These are phyloP conservation scores for Ophioderma brevispina DNA, from an alignment of 35 echinoderm and acorn worm species.

Conservation along the genomic window DNA sequence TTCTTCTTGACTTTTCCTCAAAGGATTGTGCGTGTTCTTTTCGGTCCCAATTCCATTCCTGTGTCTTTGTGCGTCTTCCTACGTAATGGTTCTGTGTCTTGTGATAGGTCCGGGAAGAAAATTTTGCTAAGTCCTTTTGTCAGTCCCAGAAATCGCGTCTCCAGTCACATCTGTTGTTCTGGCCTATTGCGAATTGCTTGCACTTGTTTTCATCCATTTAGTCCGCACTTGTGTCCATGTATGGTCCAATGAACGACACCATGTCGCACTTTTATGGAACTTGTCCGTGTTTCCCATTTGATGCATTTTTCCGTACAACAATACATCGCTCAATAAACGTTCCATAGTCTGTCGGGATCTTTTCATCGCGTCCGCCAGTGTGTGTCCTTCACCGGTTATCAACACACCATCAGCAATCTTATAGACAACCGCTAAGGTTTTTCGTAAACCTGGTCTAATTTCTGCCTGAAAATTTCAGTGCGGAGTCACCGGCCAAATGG, in stretches of 20 bases:
- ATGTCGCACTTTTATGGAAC: slow-evolving; percentile 40
- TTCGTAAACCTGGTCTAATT: slow-evolving; percentile 56
- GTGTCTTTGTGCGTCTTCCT: slow-evolving; percentile 53
- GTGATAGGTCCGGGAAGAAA: slow-evolving; percentile 59
- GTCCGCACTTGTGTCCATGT: slow-evolving; percentile 29
- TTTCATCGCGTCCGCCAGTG: slow-evolving; percentile 44
- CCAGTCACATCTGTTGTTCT: slow-evolving; percentile 30
- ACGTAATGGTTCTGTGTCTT: slow-evolving; percentile 33
- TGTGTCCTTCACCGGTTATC: slow-evolving; percentile 33
- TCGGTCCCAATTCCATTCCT: slow-evolving; percentile 35
- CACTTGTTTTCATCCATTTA: slow-evolving; percentile 58
- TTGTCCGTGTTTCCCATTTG: slow-evolving; percentile 22
- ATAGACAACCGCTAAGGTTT: slow-evolving; percentile 25
- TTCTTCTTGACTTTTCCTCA: slow-evolving; percentile 24
- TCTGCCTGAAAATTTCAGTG: slow-evolving; percentile 48
- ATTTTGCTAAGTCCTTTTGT: slow-evolving; percentile 53
- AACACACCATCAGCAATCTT: slow-evolving; percentile 48
- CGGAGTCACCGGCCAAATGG: slow-evolving; percentile 37
- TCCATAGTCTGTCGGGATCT: slow-evolving; percentile 19
- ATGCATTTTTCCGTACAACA: background rate
- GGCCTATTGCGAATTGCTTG: slow-evolving; percentile 52
- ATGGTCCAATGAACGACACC: slow-evolving; percentile 61
- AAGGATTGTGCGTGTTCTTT: slow-evolving; percentile 42
- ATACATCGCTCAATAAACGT: slow-evolving; percentile 15
- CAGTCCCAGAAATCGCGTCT: slow-evolving; percentile 53